Percentiles rank a stretch among this genome's conserved stretches.
These are phyloP conservation scores for Mamestra brassicae DNA, from an alignment of 2,888 invertebrate species.

Conservation along the genomic window DNA sequence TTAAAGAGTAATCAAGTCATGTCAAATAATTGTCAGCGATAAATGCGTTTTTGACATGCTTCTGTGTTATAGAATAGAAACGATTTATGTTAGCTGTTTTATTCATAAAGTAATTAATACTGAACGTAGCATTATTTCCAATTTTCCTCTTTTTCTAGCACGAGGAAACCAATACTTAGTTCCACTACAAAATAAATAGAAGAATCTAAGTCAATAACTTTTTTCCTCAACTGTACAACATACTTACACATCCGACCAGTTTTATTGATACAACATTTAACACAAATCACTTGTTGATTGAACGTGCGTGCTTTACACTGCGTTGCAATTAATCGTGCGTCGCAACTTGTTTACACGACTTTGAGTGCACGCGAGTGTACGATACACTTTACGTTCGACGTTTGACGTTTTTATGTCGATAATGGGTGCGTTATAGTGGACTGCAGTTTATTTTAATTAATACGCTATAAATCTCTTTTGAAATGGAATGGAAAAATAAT, in stretches of 20 bases:
- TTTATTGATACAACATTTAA: constrained; percentile 76
- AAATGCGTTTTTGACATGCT: constrained; percentile 15
- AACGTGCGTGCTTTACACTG: constrained; percentile 73
- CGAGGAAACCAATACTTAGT: constrained; percentile 19
- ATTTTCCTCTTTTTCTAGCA: neutral
- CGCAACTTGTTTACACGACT: constrained; percentile 75
- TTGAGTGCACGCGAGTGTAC: constrained; percentile 74
- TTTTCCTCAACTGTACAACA: constrained; percentile 43
- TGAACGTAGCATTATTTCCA: neutral
- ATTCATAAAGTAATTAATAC: neutral
- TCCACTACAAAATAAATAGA: constrained; percentile 27
- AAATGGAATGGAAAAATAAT: constrained; percentile 40
- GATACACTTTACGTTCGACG: constrained; percentile 63
- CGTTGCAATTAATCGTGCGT: constrained; percentile 74
- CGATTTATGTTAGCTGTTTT: neutral
- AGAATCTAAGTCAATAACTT: constrained; percentile 23
- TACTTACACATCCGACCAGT: constrained; percentile 68
- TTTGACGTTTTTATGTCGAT: constrained; percentile 68
- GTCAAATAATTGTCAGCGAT: constrained; percentile 2
- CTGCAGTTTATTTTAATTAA: constrained; percentile 62
- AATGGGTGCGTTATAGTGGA: constrained; percentile 63
- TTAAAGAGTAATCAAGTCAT: constrained; percentile 43
- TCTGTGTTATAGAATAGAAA: neutral
- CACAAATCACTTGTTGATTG: constrained; percentile 80
- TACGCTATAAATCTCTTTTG: constrained; percentile 53